A percentile compares a stretch with the other conserved stretches of the same genome.
Evolutionary conservation across 2,888 invertebrate genomes (phyloP).

Genomic region (Hanleya hanleyi): DNA sequence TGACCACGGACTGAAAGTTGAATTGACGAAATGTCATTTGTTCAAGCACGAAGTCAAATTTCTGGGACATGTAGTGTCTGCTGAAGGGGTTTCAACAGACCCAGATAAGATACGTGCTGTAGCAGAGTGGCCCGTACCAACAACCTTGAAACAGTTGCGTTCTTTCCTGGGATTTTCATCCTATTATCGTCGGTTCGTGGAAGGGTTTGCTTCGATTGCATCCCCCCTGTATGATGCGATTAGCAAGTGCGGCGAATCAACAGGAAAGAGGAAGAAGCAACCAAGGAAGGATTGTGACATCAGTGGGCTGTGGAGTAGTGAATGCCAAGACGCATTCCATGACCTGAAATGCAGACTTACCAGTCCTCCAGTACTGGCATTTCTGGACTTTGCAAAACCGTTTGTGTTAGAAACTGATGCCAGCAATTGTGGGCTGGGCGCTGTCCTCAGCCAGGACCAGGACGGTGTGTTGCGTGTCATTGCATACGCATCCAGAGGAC

Average conservation of each 20-base stretch:
- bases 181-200: background rate
- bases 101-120: background rate
- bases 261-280: background rate
- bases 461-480: constrained; percentile 27
- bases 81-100: background rate
- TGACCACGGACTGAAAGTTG: too few species aligned
- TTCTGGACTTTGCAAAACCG: constrained; percentile 23
- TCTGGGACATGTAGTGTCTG: background rate
- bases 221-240: background rate
- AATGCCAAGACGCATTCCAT: constrained; percentile 31
- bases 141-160: background rate
- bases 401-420: constrained; percentile 28
- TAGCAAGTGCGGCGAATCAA: background rate
- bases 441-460: constrained; percentile 24
- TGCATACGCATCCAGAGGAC: constrained; percentile 27
- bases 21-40: background rate
- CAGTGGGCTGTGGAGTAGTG: constrained; percentile 13
- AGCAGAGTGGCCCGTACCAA: background rate
- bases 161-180: background rate
- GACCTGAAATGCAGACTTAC: constrained; percentile 28
- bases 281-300: background rate
- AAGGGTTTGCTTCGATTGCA: background rate
- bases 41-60: background rate
- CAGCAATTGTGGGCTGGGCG: constrained; percentile 22
- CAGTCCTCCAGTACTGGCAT: constrained; percentile 31